Conservation (phyloP, 2,888 invertebrate species). For the Drosophila peninsularis region DNA sequence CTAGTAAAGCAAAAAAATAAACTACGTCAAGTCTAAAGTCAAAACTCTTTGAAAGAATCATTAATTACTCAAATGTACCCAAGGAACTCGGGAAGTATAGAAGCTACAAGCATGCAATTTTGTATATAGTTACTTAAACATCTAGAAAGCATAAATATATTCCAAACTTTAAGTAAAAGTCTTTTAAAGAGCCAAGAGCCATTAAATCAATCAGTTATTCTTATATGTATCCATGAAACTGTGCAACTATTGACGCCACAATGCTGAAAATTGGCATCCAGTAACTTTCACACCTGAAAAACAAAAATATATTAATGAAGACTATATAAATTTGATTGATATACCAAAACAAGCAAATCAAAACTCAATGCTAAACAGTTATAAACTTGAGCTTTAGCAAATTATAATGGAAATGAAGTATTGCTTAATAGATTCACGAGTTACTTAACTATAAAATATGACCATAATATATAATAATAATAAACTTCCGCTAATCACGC, state of each 20-base stretch:
- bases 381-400: neutral
- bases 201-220: neutral
- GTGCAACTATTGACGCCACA: neutral
- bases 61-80: neutral
- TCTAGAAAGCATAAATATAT: neutral
- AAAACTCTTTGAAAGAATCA: neutral
- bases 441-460: conserved; percentile 5
- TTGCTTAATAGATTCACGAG: conserved; percentile 1
- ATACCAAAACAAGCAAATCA: neutral
- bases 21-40: neutral
- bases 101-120: neutral
- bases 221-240: neutral
- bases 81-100: neutral
- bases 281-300: neutral
- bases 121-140: too few relatives aligned
- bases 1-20: neutral
- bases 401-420: neutral
- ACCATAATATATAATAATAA: neutral
- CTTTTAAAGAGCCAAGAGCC: fast-evolving
- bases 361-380: neutral
- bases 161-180: fast-evolving
- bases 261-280: neutral
- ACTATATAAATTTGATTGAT: neutral
- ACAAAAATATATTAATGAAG: neutral
- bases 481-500: neutral